A percentile compares a stretch with the other conserved stretches of the same genome.
Evolutionary conservation across 2,113 vertebrate genomes (phyloP).

Genomic region (Leucopternis melanops): DNA sequence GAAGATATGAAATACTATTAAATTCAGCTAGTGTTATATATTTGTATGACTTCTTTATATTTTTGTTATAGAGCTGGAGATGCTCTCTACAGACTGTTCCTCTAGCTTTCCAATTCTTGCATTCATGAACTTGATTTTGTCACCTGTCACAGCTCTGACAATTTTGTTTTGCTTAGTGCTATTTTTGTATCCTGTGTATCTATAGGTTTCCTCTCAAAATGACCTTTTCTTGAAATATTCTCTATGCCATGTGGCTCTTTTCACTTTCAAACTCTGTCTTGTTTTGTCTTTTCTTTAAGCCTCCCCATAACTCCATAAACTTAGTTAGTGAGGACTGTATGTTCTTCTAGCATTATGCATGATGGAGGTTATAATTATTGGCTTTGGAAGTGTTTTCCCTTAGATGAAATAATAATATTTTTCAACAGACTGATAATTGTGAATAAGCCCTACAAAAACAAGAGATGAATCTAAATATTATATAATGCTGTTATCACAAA

Average conservation of each 20-base stretch:
- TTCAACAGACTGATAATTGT: background rate
- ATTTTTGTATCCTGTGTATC: background rate
- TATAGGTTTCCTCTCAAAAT: background rate
- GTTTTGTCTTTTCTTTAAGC: background rate
- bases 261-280: background rate
- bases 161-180: background rate
- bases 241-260: background rate
- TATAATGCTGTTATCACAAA: too few relatives aligned
- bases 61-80: background rate
- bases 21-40: background rate
- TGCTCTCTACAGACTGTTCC: background rate
- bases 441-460: background rate
- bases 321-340: background rate
- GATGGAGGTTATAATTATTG: background rate
- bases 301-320: background rate
- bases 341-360: background rate
- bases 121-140: background rate
- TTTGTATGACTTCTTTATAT: background rate
- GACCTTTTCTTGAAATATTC: background rate
- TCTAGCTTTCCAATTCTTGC: background rate
- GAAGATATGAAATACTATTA: fast-evolving
- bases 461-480: background rate
- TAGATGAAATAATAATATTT: background rate
- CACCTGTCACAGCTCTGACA: background rate
- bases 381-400: background rate